Conservation (phyloP, 37 sponge, comb jelly and placozoan genomes). For the Eunapius fragilis region DNA sequence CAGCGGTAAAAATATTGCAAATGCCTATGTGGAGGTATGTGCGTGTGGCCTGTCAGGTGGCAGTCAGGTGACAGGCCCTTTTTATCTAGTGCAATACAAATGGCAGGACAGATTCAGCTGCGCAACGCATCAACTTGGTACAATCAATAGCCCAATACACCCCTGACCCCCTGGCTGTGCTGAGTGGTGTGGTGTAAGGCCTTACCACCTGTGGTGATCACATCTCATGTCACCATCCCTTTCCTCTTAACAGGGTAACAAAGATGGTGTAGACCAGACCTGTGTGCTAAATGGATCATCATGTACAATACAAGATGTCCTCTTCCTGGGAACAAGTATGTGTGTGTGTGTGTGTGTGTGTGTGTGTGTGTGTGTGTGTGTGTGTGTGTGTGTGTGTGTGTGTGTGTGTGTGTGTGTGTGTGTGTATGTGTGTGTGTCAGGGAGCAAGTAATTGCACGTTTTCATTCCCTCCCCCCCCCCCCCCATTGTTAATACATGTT, state of each 20-base stretch:
- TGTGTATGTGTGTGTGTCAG: background rate
- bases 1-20: background rate
- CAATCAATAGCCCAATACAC: background rate
- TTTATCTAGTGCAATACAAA: background rate
- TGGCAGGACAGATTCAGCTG: background rate
- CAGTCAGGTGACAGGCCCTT: background rate
- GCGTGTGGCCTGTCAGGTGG: background rate
- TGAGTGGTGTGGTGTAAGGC: background rate
- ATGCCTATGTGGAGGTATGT: background rate
- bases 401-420: conserved; percentile 9
- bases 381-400: conserved; percentile 10
- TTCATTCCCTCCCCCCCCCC: too few relatives aligned
- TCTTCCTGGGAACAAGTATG: background rate
- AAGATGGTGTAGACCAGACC: background rate
- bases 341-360: background rate
- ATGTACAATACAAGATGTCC: background rate
- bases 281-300: conserved; percentile 1
- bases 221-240: background rate
- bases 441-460: background rate
- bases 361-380: background rate
- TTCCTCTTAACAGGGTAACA: background rate
- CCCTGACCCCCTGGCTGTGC: background rate
- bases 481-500: too few relatives aligned
- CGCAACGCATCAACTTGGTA: background rate
- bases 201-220: too few relatives aligned